These are phyloP conservation scores for Tetrapedia diversipes DNA, from an alignment of 2,888 invertebrate species.

Conservation along the genomic window DNA sequence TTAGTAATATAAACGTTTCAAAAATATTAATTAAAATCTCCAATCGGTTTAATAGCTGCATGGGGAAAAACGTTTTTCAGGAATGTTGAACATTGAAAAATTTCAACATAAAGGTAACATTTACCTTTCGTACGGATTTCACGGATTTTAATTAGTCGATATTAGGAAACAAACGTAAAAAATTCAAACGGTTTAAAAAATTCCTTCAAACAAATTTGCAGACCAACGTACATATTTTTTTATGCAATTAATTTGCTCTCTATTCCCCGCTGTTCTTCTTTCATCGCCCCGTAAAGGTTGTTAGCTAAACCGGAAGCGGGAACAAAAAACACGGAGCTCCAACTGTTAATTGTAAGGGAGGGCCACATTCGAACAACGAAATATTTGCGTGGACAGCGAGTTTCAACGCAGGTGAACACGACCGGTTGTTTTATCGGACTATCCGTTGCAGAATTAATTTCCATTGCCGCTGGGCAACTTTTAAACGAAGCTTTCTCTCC, in stretches of 20 bases:
- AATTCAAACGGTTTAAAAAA: no score
- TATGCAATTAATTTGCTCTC: neutral
- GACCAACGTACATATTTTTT: neutral
- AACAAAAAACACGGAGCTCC: slow-evolving; percentile 15
- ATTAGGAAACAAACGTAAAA: no score
- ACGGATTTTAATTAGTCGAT: no score
- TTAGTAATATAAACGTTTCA: no score
- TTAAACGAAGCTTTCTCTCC: slow-evolving; percentile 37
- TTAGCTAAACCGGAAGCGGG: slow-evolving; percentile 7
- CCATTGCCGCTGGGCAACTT: slow-evolving; percentile 58
- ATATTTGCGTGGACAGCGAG: slow-evolving; percentile 60
- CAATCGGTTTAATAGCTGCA: no score
- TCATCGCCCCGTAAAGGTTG: neutral
- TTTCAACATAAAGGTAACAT: no score
- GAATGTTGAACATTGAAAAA: no score
- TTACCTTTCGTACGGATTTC: no score
- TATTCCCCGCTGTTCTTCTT: neutral
- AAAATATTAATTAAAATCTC: no score
- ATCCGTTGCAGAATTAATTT: slow-evolving; percentile 67
- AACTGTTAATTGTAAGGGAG: slow-evolving; percentile 51
- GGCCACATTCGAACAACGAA: slow-evolving; percentile 51
- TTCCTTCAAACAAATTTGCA: no score
- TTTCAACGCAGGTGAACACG: slow-evolving; percentile 30
- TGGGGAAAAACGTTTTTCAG: no score
- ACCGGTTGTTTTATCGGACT: slow-evolving; percentile 59